These are phyloP conservation scores for Venturia canescens DNA, from an alignment of 1,140 invertebrate genomes.

Conservation along the genomic window DNA sequence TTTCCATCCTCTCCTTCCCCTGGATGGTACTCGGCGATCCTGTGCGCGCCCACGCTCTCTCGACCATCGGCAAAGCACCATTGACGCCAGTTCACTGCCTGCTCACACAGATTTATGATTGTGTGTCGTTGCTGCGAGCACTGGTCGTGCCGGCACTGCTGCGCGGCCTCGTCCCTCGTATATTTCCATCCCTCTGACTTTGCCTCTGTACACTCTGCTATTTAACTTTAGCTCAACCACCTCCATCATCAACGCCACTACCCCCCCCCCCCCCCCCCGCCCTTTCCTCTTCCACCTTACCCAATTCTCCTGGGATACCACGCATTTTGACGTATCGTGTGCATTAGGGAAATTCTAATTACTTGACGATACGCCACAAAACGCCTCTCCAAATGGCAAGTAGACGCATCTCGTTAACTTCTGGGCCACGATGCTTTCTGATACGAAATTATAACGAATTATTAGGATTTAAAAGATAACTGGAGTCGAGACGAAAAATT, in stretches of 20 bases:
- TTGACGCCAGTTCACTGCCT: slow-evolving; percentile 73
- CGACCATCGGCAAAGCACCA: slow-evolving; percentile 69
- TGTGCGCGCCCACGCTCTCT: slow-evolving; percentile 47
- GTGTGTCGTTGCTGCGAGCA: slow-evolving; percentile 57
- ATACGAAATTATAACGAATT: not conserved
- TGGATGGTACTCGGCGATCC: slow-evolving; percentile 44
- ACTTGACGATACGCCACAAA: slow-evolving; percentile 44
- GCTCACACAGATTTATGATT: slow-evolving; percentile 72
- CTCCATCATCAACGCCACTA: slow-evolving; percentile 19
- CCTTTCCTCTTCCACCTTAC: not conserved
- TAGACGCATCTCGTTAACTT: slow-evolving; percentile 46
- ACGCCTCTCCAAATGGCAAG: slow-evolving; percentile 53
- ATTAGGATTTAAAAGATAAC: too few relatives aligned
- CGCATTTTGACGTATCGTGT: slow-evolving; percentile 65
- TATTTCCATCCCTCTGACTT: slow-evolving; percentile 53
- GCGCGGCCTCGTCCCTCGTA: slow-evolving; percentile 50
- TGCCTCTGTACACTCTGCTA: slow-evolving; percentile 28
- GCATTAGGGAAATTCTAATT: slow-evolving; percentile 69
- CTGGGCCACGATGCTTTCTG: slow-evolving; percentile 42
- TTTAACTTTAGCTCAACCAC: slow-evolving; percentile 31
- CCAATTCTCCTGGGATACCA: not conserved
- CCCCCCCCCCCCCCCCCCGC: too few relatives aligned
- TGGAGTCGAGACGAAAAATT: too few relatives aligned
- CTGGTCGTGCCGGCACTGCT: not conserved
- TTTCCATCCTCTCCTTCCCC: slow-evolving; percentile 51